phyloP scores from a whole-genome alignment of 1,140 invertebrate species.

The Macrobrachium nipponense region DNA sequence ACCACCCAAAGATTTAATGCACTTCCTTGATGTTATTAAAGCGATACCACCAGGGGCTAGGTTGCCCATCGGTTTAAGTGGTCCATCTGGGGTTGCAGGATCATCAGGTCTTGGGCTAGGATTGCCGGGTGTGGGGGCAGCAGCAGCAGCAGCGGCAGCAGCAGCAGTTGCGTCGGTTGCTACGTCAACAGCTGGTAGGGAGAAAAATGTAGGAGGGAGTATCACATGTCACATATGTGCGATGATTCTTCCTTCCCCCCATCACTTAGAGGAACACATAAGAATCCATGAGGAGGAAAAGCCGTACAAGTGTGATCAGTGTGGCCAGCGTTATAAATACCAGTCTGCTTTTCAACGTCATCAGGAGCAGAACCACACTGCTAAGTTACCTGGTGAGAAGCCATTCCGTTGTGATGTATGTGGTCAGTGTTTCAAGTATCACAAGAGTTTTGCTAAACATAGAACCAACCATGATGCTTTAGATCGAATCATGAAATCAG shows the following conservation, averaged over 20 bases:
- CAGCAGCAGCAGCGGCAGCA: conserved; percentile 39
- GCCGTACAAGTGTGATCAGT: conserved; percentile 91
- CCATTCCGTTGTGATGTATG: conserved; percentile 90
- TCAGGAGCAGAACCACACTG: conserved; percentile 87
- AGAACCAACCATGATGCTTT: conserved; percentile 83
- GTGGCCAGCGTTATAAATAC: conserved; percentile 87
- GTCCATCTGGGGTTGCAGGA: conserved; percentile 37
- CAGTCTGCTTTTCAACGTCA: conserved; percentile 89
- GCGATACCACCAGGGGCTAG: conserved; percentile 39
- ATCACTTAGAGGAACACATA: conserved; percentile 63
- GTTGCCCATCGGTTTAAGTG: conserved; percentile 42
- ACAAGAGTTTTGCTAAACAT: conserved; percentile 91
- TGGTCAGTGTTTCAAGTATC: conserved; percentile 88
- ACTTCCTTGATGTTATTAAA: conserved; percentile 60
- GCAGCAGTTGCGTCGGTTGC: conserved; percentile 35
- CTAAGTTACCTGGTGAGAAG: conserved; percentile 85
- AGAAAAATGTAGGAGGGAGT: conserved; percentile 41
- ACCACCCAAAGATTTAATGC: conserved; percentile 59
- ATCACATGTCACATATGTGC: conserved; percentile 64
- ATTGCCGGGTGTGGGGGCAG: conserved; percentile 35
- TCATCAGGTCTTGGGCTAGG: conserved; percentile 47
- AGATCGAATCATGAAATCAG: conserved; percentile 62
- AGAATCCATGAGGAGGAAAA: conserved; percentile 74
- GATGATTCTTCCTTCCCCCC: conserved; percentile 61
- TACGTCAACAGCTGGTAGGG: conserved; percentile 21